Base-by-base conservation (phyloP, 2,113 vertebrate species). In the Rissa tridactyla region DNA sequence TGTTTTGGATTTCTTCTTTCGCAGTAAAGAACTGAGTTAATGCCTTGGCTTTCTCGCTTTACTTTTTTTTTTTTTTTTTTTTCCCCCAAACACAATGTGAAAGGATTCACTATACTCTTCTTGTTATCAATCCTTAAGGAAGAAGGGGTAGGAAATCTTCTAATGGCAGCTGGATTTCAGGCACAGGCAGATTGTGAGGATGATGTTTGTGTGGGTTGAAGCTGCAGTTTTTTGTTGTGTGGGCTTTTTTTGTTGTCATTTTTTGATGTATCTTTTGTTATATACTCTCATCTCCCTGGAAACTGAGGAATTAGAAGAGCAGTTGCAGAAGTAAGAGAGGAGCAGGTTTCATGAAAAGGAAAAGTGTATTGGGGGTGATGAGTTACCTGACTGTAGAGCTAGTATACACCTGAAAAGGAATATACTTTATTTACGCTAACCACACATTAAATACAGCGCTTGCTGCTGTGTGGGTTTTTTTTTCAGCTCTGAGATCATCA, bases 221-320 rank as follows among this genome's bases (percentile, higher is more conserved):
- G 66, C 68, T 68, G 52, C 65, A 83, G 55, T 21, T 62, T 90
- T 88, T 93, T 68, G 40, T 42, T 42, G 40, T 12, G 40, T 40
- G 40, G 40, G 40, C 71, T 54, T n/a, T 34, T n/a, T 27, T 30
- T 18, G 27, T 21, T 21, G 54, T 29, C 42, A 4, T 70, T 77
- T 52, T 78, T 72, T 65, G 9, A 86, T 77, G 13, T 77, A 32
- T 57, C 90, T 85, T 96, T 92, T 96, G 79, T 94, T 90, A 71
- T 3, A 47, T 78, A 26, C 42, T 93, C 69, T 75, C 29, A 92
- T 93, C 86, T 94, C 95, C 90, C 30, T 96, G 94, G 96, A 95
- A 96, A 96, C 95, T 70, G 57, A 88, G 71, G 86, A 86, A 38
- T 49, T 73, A 36, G 79, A 91, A 26, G 49, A 64, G 68, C 76